These are phyloP conservation scores for Apolygus lucorum DNA, from an alignment of 1,140 invertebrate species.

Conservation along the genomic window DNA sequence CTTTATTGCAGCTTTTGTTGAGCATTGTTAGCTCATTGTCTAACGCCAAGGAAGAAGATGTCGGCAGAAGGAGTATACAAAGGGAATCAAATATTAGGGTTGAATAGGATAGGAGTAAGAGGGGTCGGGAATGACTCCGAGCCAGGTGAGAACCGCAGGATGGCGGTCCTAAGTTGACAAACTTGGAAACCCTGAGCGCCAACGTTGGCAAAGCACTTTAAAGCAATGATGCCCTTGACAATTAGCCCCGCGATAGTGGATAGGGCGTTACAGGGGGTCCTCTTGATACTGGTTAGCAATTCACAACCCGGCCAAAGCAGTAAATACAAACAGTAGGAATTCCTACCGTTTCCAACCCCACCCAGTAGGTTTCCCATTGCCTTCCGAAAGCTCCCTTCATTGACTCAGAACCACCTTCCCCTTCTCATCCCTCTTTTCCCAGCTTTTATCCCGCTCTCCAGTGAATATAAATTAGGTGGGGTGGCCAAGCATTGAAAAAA, in stretches of 20 bases:
- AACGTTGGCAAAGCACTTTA: not conserved
- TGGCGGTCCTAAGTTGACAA: not conserved
- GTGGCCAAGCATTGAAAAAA: not conserved
- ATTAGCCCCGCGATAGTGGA: not conserved
- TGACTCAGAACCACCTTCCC: not conserved
- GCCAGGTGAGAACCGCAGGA: too few relatives aligned
- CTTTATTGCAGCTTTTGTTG: too few relatives aligned
- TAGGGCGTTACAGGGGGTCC: not conserved
- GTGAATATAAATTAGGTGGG: not conserved
- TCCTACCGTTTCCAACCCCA: not conserved
- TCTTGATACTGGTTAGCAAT: not conserved
- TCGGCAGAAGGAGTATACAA: too few relatives aligned
- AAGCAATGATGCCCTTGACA: not conserved
- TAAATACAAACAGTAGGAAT: not conserved
- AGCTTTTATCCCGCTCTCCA: not conserved
- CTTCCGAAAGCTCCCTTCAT: not conserved
- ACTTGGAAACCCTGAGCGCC: not conserved
- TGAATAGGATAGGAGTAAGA: too few relatives aligned
- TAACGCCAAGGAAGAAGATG: too few relatives aligned
- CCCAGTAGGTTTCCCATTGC: not conserved
- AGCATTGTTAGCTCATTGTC: too few relatives aligned
- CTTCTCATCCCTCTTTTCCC: too few relatives aligned
- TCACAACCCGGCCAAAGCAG: not conserved
- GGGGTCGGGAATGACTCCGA: too few relatives aligned
- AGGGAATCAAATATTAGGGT: too few relatives aligned